Evolutionary conservation across 2,888 invertebrate species (phyloP), one percentile per base, ranked within the genome.

Genomic region (Apodemia hepburni): DNA sequence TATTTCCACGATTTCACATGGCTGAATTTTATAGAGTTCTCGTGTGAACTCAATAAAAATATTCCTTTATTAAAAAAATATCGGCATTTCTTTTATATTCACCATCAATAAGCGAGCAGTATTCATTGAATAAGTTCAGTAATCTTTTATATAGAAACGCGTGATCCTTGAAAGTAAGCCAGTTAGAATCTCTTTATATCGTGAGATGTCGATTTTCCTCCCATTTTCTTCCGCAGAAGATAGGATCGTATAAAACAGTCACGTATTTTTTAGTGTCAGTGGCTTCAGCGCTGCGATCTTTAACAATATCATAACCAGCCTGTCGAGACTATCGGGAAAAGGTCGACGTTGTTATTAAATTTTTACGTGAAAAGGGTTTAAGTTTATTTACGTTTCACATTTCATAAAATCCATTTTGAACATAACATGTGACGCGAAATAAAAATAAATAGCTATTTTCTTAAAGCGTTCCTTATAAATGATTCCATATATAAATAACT

Each of bases 251-350:
- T 78, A 87, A 84, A 80, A 75, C 81, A 84, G 82, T 88, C 88
- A 86, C 87, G 87, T 87, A 86, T 85, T 85, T 85, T 85, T 86
- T 83, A 82, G 81, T 71, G 72, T 71, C 73, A 72, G 71, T 73
- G 71, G 72, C 70, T 75, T 70, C 70, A 64, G 70, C 70, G 67
- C 68, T 65, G 61, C 69, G 69, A 73, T 82, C 79, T 86, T 87
- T 84, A 83, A 85, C 83, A 85, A 87, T 83, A 84, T 85, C 84
- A 85, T 86, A 86, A 86, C 82, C 84, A 78, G 77, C 74, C 76
- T 72, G 70, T 76, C 70, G 71, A 72, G 75, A 76, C 75, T 69
- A 63, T 68, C 66, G 73, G 73, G 81, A 84, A 84, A 84, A 79
- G 79, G 82, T 84, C 81, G 72, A 71, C 59, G 59, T 58, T 63